Conservation (phyloP, 2,113 vertebrate species). For the Microtus oregoni region DNA sequence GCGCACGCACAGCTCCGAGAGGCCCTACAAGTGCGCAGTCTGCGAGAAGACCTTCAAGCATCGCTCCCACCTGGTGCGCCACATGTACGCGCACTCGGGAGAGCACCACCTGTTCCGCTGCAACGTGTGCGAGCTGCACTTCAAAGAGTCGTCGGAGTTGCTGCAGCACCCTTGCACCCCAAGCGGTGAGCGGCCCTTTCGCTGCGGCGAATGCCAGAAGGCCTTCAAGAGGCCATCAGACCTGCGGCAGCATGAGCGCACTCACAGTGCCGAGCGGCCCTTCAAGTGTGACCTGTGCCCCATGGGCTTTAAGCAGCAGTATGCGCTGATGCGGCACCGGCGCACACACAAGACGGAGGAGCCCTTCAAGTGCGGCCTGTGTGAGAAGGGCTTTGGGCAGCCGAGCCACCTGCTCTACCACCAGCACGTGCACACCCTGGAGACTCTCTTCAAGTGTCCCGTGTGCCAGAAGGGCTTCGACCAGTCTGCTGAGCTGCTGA, state of each 20-base stretch:
- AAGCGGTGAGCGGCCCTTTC: conserved; percentile 95
- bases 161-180: conserved; percentile 98
- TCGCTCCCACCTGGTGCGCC: conserved; percentile 97
- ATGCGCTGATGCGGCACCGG: conserved; percentile 94
- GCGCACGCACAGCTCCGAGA: conserved; percentile 96
- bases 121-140: conserved; percentile 96
- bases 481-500: conserved; percentile 95
- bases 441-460: conserved; percentile 98
- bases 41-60: conserved; percentile 99
- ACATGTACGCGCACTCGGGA: conserved; percentile 98
- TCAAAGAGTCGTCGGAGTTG: conserved; percentile 97
- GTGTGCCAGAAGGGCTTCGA: conserved; percentile 98
- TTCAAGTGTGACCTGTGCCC: conserved; percentile 99
- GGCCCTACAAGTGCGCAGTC: conserved; percentile 97
- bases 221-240: conserved; percentile 97
- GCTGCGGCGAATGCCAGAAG: conserved; percentile 95
- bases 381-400: conserved; percentile 98
- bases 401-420: conserved; percentile 97
- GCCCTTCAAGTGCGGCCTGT: conserved; percentile 96
- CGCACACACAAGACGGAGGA: conserved; percentile 94
- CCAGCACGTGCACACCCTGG: conserved; percentile 97
- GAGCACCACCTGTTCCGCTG: conserved; percentile 98
- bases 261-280: conserved; percentile 97
- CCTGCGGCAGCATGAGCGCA: conserved; percentile 96
- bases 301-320: conserved; percentile 99